Conservation (phyloP, 2,797 vertebrate genomes). For the Sebastes ruberrimus region DNA sequence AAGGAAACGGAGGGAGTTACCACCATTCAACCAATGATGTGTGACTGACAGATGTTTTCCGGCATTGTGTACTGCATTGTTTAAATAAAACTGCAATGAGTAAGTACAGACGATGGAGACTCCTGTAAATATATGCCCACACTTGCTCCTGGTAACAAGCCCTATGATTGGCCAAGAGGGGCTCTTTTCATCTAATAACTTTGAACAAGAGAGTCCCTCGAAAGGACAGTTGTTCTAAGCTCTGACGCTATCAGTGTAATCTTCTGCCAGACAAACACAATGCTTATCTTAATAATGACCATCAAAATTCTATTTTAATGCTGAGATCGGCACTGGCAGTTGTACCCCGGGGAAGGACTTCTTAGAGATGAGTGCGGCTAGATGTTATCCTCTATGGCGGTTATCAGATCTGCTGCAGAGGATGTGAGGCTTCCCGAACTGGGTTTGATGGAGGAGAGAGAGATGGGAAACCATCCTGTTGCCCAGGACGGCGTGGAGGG, state of each 20-base stretch:
- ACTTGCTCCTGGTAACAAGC: slow-evolving; percentile 1
- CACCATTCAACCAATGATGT: neutral
- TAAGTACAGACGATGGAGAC: neutral
- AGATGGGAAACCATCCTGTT: slow-evolving; percentile 16
- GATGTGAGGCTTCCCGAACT: slow-evolving; percentile 52
- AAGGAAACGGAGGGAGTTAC: neutral
- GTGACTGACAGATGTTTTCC: neutral
- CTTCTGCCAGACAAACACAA: slow-evolving; percentile 62
- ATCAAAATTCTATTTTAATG: slow-evolving; percentile 76
- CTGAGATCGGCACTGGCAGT: slow-evolving; percentile 68
- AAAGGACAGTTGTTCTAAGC: slow-evolving; percentile 68
- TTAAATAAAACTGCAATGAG: neutral
- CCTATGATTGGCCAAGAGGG: slow-evolving; percentile 18
- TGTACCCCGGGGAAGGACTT: slow-evolving; percentile 67
- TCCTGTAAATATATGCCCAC: neutral
- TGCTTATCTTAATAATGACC: slow-evolving; percentile 77
- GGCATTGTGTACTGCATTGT: neutral
- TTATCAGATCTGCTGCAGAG: slow-evolving; percentile 75
- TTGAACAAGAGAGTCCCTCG: slow-evolving; percentile 54
- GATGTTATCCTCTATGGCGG: slow-evolving; percentile 62
- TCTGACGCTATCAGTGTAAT: slow-evolving; percentile 59
- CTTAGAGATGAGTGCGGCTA: slow-evolving; percentile 57
- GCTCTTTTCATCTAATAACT: slow-evolving; percentile 49
- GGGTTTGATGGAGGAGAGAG: slow-evolving; percentile 16
- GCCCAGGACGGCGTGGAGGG: slow-evolving; percentile 11